Evolutionary conservation across 2,888 invertebrate species (phyloP).

Genomic region (Phengaris arion): DNA sequence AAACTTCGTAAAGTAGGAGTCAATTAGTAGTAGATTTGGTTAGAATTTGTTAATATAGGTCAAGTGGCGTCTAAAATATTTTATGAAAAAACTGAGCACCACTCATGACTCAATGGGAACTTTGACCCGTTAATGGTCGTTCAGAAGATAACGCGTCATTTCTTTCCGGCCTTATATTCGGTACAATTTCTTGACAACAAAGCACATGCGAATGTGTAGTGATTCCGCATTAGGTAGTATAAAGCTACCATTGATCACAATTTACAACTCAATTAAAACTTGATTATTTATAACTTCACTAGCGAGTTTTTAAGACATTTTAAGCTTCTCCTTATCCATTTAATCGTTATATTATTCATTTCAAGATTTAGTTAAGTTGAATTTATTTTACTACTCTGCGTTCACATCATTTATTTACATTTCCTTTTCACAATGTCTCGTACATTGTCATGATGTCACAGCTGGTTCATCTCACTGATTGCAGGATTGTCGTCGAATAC

Average conservation of each 20-base stretch:
- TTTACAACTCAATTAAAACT: not conserved
- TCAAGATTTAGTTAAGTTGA: too few relatives aligned
- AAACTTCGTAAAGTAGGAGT: too few relatives aligned
- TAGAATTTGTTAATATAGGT: not conserved
- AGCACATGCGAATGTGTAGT: not conserved
- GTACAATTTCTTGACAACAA: not conserved
- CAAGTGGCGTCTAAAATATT: constrained; percentile 1
- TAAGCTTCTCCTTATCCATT: too few relatives aligned
- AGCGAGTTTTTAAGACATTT: not conserved
- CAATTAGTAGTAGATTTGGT: too few relatives aligned
- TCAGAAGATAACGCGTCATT: constrained; percentile 22
- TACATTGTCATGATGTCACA: not conserved
- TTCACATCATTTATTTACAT: not conserved
- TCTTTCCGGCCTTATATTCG: not conserved
- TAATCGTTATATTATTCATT: too few relatives aligned
- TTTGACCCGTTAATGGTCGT: constrained; percentile 14
- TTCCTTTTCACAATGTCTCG: not conserved
- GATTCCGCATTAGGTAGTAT: not conserved
- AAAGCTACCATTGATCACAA: not conserved
- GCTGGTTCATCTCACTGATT: constrained; percentile 7
- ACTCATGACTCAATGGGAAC: constrained; percentile 15
- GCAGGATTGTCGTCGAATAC: not conserved
- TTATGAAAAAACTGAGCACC: not conserved
- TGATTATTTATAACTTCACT: not conserved
- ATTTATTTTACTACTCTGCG: too few relatives aligned